phyloP scores from a whole-genome alignment of 2,797 vertebrate genomes.

The Myiotriccus ornatus region DNA sequence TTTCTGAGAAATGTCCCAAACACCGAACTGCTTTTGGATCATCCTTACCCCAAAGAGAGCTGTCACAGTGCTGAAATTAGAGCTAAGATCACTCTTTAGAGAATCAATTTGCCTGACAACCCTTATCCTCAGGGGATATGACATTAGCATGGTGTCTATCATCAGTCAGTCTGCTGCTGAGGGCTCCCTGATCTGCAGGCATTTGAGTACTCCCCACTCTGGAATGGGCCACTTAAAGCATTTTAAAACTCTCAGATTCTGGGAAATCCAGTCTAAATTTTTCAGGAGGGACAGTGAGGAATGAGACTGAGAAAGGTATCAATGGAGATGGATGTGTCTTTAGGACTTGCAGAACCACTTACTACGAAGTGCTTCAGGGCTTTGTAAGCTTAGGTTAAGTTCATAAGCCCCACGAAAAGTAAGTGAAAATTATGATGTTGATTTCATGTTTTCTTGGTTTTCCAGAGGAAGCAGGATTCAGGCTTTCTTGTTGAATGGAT shows the following conservation, averaged over 20 bases:
- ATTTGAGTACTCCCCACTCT: neutral
- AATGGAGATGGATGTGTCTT: neutral
- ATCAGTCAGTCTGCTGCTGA: constrained; percentile 28
- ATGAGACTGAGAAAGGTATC: neutral
- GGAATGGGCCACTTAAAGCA: neutral
- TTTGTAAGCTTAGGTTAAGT: neutral
- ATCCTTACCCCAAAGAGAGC: neutral
- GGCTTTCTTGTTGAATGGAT: neutral
- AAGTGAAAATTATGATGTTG: neutral
- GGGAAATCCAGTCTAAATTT: neutral
- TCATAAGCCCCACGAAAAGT: neutral
- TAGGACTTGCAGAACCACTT: neutral
- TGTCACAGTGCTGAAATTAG: neutral
- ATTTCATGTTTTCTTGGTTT: neutral
- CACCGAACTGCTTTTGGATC: neutral
- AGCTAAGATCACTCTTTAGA: constrained; percentile 30
- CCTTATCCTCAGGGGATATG: neutral
- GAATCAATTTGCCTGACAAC: constrained; percentile 38
- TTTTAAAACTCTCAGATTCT: neutral
- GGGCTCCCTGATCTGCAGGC: neutral
- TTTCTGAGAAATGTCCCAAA: neutral
- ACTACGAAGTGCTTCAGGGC: neutral
- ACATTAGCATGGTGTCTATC: constrained; percentile 3
- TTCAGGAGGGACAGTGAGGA: neutral
- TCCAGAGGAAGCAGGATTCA: neutral